Evolutionary conservation across 2,888 invertebrate species (phyloP).

Genomic region (Apamea sordens): DNA sequence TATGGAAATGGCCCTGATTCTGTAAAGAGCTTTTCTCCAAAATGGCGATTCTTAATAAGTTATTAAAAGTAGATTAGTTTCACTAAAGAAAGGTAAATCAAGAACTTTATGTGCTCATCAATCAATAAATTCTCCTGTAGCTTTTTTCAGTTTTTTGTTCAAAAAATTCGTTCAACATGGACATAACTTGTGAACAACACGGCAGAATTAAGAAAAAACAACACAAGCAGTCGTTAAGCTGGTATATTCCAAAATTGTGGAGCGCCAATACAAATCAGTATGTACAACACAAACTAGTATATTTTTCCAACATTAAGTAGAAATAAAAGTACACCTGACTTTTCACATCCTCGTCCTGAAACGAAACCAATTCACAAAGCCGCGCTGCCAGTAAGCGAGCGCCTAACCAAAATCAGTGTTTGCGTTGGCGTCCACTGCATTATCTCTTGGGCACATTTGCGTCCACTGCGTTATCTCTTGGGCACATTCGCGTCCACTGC

Average conservation of each 20-base stretch:
- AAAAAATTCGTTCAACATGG: not conserved
- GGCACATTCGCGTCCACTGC: not conserved
- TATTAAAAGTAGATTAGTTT: not conserved
- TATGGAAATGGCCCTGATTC: conserved; percentile 29
- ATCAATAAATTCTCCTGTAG: not conserved
- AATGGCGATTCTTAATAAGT: not conserved
- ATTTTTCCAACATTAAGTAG: not conserved
- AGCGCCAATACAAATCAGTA: not conserved
- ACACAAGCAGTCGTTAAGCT: not conserved
- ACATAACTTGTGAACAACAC: not conserved
- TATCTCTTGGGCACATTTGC: not conserved
- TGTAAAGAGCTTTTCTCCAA: not conserved
- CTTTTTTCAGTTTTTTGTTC: not conserved
- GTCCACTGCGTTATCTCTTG: not conserved
- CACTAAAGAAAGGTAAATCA: not conserved
- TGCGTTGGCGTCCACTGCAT: not conserved
- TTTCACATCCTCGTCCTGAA: not conserved
- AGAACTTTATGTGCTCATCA: not conserved
- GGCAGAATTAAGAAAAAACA: too few relatives aligned
- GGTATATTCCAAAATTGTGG: not conserved
- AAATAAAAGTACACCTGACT: not conserved
- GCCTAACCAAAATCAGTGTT: not conserved
- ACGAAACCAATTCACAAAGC: not conserved
- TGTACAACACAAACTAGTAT: not conserved
- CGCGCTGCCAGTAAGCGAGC: not conserved